Evolutionary conservation across 1,140 invertebrate species (phyloP), one percentile per base, ranked within the genome.

Genomic region (Riptortus pedestris): DNA sequence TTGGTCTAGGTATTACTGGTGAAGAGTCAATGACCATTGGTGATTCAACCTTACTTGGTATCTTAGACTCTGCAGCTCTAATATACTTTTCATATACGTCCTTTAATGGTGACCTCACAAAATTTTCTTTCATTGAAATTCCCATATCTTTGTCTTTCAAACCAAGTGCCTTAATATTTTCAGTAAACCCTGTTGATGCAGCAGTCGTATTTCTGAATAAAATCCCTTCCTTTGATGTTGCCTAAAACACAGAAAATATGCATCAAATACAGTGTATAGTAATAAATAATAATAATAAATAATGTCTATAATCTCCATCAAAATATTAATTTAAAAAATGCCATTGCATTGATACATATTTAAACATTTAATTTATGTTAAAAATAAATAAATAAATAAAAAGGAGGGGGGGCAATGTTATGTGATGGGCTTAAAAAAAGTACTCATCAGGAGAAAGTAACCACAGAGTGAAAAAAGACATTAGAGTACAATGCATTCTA

Each of bases 101-200:
- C 24, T 55, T 55, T 55, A 55, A 55, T 9, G 51, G 51, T 22
- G 51, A 55, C 12, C 5, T 55, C 16, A 26, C 51, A 18, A 22
- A 18, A 55, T 26, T 55, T 22, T 26, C 16, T 55, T 24, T 55
- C 26, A 24, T 55, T 26, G 14, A 22, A 55, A 24, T 55, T 55
- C 51, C 26, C 3, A 14, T 55, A 5, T 55, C 51, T 27, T 55
- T 55, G 18, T 55, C 51, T 14, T 55, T 55, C 16, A 55, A 24
- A 55, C 24, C 51, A 24, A 55, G 24, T 5, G 51, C 51, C 26
- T 55, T 55, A 24, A 55, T 24, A 2, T 20, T 26, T 24, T 55
- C 24, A 12, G 51, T 55, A 26, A 55, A 55, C 14, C 51, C 51
- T 55, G 51, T 55, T 38, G 31, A 38, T 38, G 14, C 31, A 38